These are phyloP conservation scores for Typhlomys cinereus DNA, from an alignment of 2,113 vertebrate species.

Conservation along the genomic window DNA sequence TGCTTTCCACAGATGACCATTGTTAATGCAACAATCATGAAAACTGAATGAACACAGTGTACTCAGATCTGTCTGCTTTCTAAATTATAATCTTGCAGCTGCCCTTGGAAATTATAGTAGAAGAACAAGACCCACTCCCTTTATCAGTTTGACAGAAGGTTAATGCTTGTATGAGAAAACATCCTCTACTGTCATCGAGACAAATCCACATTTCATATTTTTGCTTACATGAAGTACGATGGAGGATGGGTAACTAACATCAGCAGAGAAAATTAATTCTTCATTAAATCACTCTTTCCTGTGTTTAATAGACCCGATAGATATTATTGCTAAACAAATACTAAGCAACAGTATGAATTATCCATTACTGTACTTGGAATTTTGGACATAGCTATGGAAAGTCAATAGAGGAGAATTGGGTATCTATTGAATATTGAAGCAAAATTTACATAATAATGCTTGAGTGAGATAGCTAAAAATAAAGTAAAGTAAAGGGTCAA, in stretches of 20 bases:
- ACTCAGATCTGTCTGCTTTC: conserved; percentile 80
- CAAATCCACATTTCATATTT: conserved; percentile 40
- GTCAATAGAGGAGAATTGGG: not conserved
- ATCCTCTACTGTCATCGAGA: conserved; percentile 65
- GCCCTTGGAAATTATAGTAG: conserved; percentile 76
- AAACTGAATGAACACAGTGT: conserved; percentile 82
- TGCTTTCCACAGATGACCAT: conserved; percentile 76
- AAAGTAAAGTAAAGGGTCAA: not conserved
- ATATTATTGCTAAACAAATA: not conserved
- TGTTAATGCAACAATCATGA: conserved; percentile 80
- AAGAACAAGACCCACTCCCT: conserved; percentile 77
- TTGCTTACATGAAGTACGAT: not conserved
- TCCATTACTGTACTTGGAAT: not conserved
- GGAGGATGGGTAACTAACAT: not conserved
- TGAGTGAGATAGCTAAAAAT: not conserved
- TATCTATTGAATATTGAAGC: not conserved
- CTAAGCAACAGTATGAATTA: not conserved
- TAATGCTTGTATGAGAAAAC: conserved; percentile 73
- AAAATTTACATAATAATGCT: conserved; percentile 9
- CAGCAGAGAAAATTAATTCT: not conserved
- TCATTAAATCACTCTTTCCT: not conserved
- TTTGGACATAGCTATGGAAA: not conserved
- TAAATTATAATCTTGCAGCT: conserved; percentile 81
- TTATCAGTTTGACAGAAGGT: conserved; percentile 72
- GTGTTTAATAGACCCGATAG: not conserved